Base-by-base conservation (phyloP, 2,888 invertebrate genomes). In the Chrysolina haemoptera region DNA sequence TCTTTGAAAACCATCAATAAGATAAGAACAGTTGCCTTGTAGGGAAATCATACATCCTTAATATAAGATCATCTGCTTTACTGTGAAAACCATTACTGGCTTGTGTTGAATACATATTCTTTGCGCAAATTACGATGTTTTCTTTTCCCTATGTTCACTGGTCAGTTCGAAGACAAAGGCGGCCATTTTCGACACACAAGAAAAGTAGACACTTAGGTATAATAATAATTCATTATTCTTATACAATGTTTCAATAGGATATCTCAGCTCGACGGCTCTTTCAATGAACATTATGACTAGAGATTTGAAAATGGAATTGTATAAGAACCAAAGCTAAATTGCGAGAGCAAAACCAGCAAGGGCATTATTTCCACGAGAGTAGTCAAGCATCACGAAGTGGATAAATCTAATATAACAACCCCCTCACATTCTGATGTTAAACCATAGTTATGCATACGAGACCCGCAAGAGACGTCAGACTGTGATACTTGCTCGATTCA, bases 371-470 rank as follows among this genome's bases (percentile, higher is more conserved):
- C 83, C 84, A 85, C 82, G 81, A 80, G 83, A 83, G 85, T 82
- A 86, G 83, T 82, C 83, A 82, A 85, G 84, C 85, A 85, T 81
- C 82, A 78, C 84, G 83, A 81, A 86, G 84, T 84, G 85, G 85
- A 86, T 86, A 85, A 85, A 86, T 86, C 85, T 85, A 85, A 86
- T 86, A 86, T 83, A 86, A 85, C 84, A 84, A 82, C 78, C 81
- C 80, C 46, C 79, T 86, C 86, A 86, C 86, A 86, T 84, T 86
- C 87, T 85, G 82, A 86, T 82, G 83, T 81, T 79, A 85, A 87
- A 86, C 86, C 86, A 87, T 86, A 87, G 87, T 87, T 87, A 86
- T 87, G 86, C 85, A 86, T 86, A 84, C 84, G 82, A 80, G 83
- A 82, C 79, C 85, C 83, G 79, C 83, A 84, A 84, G 78, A 74